Evolutionary conservation across 2,888 invertebrate genomes (phyloP).

Genomic region (Drosophila prostipennis): DNA sequence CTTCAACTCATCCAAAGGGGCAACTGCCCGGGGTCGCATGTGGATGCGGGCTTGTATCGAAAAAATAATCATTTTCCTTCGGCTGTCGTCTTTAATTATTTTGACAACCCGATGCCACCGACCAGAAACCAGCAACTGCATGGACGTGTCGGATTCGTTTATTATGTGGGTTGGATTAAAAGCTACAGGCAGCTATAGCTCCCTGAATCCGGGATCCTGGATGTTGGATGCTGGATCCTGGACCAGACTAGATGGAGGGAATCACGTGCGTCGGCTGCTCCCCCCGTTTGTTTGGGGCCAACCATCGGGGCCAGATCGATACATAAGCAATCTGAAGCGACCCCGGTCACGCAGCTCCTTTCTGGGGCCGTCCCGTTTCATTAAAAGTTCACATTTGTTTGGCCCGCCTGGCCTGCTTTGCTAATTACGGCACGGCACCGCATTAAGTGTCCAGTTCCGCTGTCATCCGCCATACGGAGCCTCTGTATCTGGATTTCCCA

Average conservation of each 20-base stretch:
- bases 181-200: slow-evolving; percentile 29
- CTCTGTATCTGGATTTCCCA: not conserved
- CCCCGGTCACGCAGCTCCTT: slow-evolving; percentile 21
- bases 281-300: not conserved
- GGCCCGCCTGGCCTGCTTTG: slow-evolving; percentile 20
- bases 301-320: slow-evolving; percentile 22
- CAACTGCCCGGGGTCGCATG: slow-evolving; percentile 2
- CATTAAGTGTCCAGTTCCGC: slow-evolving; percentile 28
- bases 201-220: not conserved
- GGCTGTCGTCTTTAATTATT: slow-evolving; percentile 48
- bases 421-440: slow-evolving; percentile 33
- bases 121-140: slow-evolving; percentile 32
- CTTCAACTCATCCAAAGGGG: not conserved
- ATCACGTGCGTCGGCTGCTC: slow-evolving; percentile 23
- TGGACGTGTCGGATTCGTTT: slow-evolving; percentile 50
- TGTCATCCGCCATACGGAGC: slow-evolving; percentile 19
- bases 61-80: slow-evolving; percentile 45
- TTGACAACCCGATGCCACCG: slow-evolving; percentile 31
- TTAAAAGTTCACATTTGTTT: slow-evolving; percentile 47
- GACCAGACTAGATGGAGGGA: slow-evolving; percentile 24
- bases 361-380: slow-evolving; percentile 23
- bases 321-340: slow-evolving; percentile 18
- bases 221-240: too few relatives aligned
- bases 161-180: slow-evolving; percentile 59
- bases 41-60: slow-evolving; percentile 27